Percentiles rank a stretch among this genome's conserved stretches.
phyloP scores from a whole-genome alignment of 1,140 invertebrate species.

The Drosophila pandora region DNA sequence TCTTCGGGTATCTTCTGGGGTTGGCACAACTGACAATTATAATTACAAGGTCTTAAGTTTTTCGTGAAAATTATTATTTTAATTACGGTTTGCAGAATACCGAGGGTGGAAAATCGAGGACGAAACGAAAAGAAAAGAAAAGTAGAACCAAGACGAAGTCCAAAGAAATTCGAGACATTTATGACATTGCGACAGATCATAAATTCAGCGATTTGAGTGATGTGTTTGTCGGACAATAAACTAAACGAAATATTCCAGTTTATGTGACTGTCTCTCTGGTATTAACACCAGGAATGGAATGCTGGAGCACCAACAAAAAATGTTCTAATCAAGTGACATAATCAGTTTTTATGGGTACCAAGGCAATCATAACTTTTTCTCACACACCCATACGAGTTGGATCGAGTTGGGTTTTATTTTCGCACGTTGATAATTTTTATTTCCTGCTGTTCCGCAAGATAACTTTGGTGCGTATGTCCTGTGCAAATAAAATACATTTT shows the following conservation, averaged over 20 bases:
- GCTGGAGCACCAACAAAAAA: slow-evolving; percentile 30
- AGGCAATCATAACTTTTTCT: slow-evolving; percentile 70
- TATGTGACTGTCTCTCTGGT: slow-evolving; percentile 46
- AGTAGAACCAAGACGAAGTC: slow-evolving; percentile 10
- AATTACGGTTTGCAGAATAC: slow-evolving; percentile 52
- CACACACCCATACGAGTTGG: slow-evolving; percentile 10
- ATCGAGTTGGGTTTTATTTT: slow-evolving; percentile 63
- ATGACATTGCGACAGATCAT: slow-evolving; percentile 64
- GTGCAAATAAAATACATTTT: slow-evolving; percentile 73
- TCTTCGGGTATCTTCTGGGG: slow-evolving; percentile 36
- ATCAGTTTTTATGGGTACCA: slow-evolving; percentile 69
- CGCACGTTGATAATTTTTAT: slow-evolving; percentile 81
- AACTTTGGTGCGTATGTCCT: slow-evolving; percentile 33
- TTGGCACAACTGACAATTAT: slow-evolving; percentile 79
- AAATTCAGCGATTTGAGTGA: slow-evolving; percentile 69
- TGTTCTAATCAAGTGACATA: slow-evolving; percentile 73
- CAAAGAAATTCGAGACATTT: slow-evolving; percentile 59
- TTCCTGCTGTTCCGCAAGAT: slow-evolving; percentile 44
- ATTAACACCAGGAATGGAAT: slow-evolving; percentile 19
- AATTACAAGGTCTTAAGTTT: slow-evolving; percentile 81
- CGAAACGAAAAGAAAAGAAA: neutral
- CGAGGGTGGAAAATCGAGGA: slow-evolving; percentile 27
- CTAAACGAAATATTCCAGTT: slow-evolving; percentile 39
- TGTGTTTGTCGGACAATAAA: slow-evolving; percentile 52
- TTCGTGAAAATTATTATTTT: slow-evolving; percentile 81